These are phyloP conservation scores for Melanostoma mellinum DNA, from an alignment of 2,888 invertebrate genomes.

Conservation along the genomic window DNA sequence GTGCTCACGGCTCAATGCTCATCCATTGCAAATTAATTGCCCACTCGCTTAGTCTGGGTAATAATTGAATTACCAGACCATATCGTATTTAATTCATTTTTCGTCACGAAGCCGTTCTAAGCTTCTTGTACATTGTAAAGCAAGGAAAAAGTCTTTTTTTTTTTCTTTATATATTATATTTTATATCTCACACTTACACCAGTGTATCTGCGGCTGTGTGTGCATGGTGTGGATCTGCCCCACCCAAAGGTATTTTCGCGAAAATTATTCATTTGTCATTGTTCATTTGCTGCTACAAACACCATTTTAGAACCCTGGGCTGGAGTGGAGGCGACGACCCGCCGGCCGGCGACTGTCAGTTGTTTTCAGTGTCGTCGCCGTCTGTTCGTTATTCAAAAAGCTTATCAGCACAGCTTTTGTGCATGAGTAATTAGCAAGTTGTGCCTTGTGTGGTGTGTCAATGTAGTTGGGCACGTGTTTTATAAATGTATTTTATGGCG, in stretches of 20 bases:
- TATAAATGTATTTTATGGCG: slow-evolving; percentile 71
- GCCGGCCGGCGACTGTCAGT: slow-evolving; percentile 14
- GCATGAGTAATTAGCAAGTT: slow-evolving; percentile 70
- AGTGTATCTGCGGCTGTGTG: slow-evolving; percentile 37
- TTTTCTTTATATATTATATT: background rate
- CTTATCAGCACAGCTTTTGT: slow-evolving; percentile 63
- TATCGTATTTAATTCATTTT: slow-evolving; percentile 58
- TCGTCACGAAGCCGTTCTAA: slow-evolving; percentile 40
- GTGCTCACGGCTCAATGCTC: slow-evolving; percentile 14
- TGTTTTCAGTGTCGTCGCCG: slow-evolving; percentile 4
- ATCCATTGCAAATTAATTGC: slow-evolving; percentile 41
- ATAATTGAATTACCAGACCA: slow-evolving; percentile 62
- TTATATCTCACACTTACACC: slow-evolving; percentile 24
- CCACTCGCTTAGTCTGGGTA: slow-evolving; percentile 34
- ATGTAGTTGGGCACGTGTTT: slow-evolving; percentile 81
- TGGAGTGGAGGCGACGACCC: slow-evolving; percentile 46
- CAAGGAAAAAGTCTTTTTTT: slow-evolving; percentile 15
- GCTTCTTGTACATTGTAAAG: slow-evolving; percentile 31
- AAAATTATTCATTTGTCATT: slow-evolving; percentile 73
- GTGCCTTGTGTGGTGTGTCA: slow-evolving; percentile 61
- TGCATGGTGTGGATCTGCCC: slow-evolving; percentile 67
- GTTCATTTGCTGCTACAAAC: slow-evolving; percentile 61
- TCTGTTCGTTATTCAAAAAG: slow-evolving; percentile 25
- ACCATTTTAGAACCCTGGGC: slow-evolving; percentile 39
- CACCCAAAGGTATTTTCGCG: slow-evolving; percentile 73